Evolutionary conservation across 2,113 vertebrate species (phyloP), one percentile per base, ranked within the genome.

Genomic region (Piaya cayana): DNA sequence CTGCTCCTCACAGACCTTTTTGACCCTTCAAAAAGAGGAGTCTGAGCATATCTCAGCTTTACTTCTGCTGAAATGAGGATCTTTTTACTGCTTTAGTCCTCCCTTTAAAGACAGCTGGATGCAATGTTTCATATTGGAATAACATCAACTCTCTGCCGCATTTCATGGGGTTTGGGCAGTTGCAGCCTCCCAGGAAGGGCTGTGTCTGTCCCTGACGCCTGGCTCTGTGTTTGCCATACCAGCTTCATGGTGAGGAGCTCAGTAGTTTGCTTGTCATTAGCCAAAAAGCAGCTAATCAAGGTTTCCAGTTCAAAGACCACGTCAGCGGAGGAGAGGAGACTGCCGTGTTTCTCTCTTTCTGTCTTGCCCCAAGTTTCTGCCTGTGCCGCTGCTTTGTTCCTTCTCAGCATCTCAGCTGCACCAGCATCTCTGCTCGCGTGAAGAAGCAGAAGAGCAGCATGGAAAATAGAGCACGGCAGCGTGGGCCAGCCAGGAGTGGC

Each of bases 401-500:
- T 69, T 39, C 69, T 65, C 14, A 2, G 42, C 63, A 47, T 53
- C 92, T 74, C 0, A 0, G 25, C 49, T 43, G 25, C 27, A 5
- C 72, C 70, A 32, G 85, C 64, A 20, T 81, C 94, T 74, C 82
- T 56, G 81, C 76, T 89, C 4, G 20, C 1, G 12, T 95, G 95
- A 86, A 68, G 90, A 70, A 72, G 93, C 90, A 88, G 91, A 42
- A 84, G 93, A 90, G 90, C 85, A 81, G 92, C 69, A 3, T 45
- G 92, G 93, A 94, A 96, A 95, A 88, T 84, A 62, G 96, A 95
- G 87, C 91, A n/a, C 65, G 94, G 84, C 94, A 90, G 89, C 32
- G 32, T 90, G 75, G 95, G 81, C 94, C 93, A 74, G 91, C 68
- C 88, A 47, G 83, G 94, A 95, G 88, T 68, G 78, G 90, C 59